phyloP scores from a whole-genome alignment of 2,888 invertebrate species.

The Trichogramma evanescens region DNA sequence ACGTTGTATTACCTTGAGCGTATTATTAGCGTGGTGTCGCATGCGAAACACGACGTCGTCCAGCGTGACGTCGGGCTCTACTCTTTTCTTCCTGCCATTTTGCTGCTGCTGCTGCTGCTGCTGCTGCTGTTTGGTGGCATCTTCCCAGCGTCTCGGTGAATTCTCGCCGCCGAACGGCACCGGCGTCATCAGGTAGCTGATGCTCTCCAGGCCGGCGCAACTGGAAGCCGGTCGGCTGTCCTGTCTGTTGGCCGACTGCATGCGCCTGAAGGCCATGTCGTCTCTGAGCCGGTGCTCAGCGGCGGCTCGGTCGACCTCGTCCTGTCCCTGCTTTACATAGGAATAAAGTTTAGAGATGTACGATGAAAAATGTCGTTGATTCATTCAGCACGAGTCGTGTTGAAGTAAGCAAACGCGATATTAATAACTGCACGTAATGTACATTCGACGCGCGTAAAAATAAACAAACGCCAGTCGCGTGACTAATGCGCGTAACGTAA shows the following conservation, averaged over 20 bases:
- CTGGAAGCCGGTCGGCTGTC: constrained; percentile 48
- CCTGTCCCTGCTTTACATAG: constrained; percentile 24
- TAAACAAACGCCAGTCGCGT: background rate
- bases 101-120: background rate
- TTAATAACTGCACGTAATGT: background rate
- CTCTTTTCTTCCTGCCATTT: constrained; percentile 31
- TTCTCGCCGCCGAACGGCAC: constrained; percentile 46
- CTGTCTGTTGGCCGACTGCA: constrained; percentile 56
- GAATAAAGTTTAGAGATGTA: background rate
- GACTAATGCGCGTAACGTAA: background rate
- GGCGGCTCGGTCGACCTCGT: constrained; percentile 48
- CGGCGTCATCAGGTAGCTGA: constrained; percentile 66
- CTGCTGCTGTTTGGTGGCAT: background rate
- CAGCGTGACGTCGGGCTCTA: constrained; percentile 72
- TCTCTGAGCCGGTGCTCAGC: constrained; percentile 56
- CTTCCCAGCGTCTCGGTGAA: constrained; percentile 29
- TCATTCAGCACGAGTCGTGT: background rate
- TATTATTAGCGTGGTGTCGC: constrained; percentile 69
- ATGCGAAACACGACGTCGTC: constrained; percentile 82
- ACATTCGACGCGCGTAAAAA: background rate
- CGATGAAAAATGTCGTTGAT: background rate
- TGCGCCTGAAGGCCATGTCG: constrained; percentile 73
- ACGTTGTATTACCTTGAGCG: constrained; percentile 48
- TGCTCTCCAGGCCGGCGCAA: constrained; percentile 48
- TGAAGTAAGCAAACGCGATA: background rate